These are phyloP conservation scores for Ceyx melanurus DNA, from an alignment of 2,113 vertebrate species.

Conservation along the genomic window DNA sequence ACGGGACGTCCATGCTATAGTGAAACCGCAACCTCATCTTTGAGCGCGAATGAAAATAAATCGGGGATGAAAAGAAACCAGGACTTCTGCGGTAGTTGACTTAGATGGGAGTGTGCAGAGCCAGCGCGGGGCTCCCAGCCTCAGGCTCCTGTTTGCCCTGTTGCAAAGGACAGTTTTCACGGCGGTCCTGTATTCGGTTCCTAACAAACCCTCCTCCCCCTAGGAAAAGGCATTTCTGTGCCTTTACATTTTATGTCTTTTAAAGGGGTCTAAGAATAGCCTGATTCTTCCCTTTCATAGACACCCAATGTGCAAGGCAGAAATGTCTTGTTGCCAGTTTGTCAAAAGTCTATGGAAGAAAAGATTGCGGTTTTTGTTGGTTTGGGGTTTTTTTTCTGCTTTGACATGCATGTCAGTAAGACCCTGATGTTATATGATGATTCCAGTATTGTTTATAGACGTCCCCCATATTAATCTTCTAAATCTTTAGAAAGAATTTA, in stretches of 20 bases:
- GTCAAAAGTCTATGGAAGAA: neutral
- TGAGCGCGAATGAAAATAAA: neutral
- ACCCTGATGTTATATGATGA: neutral
- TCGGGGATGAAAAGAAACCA: neutral
- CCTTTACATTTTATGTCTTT: neutral
- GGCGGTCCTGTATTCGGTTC: neutral
- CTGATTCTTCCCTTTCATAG: neutral
- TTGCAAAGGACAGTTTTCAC: neutral
- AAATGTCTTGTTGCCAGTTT: neutral
- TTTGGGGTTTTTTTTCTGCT: neutral
- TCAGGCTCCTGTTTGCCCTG: neutral
- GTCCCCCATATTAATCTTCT: neutral
- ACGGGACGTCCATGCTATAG: neutral
- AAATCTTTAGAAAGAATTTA: neutral
- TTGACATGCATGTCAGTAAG: neutral
- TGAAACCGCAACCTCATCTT: neutral
- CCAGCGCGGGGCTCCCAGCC: neutral
- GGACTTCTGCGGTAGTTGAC: neutral
- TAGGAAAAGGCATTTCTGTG: neutral
- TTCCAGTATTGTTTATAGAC: neutral
- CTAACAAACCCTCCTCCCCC: neutral
- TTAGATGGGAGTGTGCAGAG: neutral
- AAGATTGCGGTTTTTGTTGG: neutral
- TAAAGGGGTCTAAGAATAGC: conserved; percentile 17
- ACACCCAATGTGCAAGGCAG: neutral